Evolutionary conservation across 1,140 invertebrate genomes (phyloP), one percentile per base, ranked within the genome.

Genomic region (Cotesia chilonis): DNA sequence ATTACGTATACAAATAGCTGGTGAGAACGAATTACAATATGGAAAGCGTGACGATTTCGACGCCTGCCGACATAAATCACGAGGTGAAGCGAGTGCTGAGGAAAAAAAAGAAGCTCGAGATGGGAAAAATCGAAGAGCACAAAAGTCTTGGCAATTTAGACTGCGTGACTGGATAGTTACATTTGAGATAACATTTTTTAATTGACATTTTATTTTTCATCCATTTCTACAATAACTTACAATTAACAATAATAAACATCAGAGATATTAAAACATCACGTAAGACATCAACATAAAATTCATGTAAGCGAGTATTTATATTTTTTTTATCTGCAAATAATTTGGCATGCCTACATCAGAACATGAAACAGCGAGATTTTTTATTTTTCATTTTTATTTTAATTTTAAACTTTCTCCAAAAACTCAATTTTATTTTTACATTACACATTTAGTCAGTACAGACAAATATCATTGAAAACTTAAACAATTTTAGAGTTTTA

Each of bases 21-120:
- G 78, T 82, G 4, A 72, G 84, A n/a, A 81, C 81, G 76, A 77
- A 80, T 41, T 63, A 78, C 1, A 84, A 86, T 14, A 80, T 76
- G 72, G 80, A 82, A 37, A 84, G 75, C 70, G 81, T 79, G 4
- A 75, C 70, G 38, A 70, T 85, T 51, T 81, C 80, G 70, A 86
- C 84, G 0, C 84, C 84, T 0, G 4, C 5, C 20, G 76, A 85
- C 60, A 79, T 86, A 59, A 82, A 81, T 38, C 77, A 81, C 10
- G 84, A 85, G 65, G 78, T 85, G 4, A 78, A 79, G 6, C 77
- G 70, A 54, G 68, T 79, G 55, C 47, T 79, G 9, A 55, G 35
- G 6, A 63, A 61, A 10, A 75, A 73, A 71, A 77, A 75, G 20
- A 76, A 73, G 4, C 59, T 61, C 2, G 68, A 51, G 10, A 14